phyloP scores from a whole-genome alignment of 1,140 invertebrate genomes.

The Venturia canescens region DNA sequence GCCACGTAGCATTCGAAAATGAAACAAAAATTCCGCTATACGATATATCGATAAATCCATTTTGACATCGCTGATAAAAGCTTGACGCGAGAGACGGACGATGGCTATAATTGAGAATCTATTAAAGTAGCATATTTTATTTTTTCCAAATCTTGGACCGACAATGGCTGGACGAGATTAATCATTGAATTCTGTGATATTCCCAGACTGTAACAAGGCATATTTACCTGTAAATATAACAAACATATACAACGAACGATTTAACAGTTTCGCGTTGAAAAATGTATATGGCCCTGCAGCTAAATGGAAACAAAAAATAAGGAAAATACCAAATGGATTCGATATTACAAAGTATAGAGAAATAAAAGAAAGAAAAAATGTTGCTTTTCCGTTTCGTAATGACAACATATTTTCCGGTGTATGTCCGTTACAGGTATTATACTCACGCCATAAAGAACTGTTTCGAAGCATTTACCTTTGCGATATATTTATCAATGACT shows the following conservation, averaged over 20 bases:
- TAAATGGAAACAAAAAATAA: conserved; percentile 55
- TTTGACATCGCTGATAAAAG: conserved; percentile 55
- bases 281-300: too few relatives aligned
- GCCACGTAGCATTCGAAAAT: conserved; percentile 48
- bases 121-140: conserved; percentile 53
- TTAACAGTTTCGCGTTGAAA: too few relatives aligned
- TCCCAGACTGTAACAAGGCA: conserved; percentile 37
- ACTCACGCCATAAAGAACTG: conserved; percentile 22
- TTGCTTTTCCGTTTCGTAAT: conserved; percentile 16
- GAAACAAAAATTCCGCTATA: conserved; percentile 14
- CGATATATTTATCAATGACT: conserved; percentile 30
- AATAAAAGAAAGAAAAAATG: background rate
- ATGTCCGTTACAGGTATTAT: conserved; percentile 12
- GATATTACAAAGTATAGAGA: background rate
- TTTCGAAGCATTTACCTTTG: conserved; percentile 33
- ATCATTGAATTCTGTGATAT: conserved; percentile 68
- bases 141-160: conserved; percentile 60
- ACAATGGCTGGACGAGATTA: conserved; percentile 50
- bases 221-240: conserved; percentile 27
- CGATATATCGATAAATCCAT: conserved; percentile 43
- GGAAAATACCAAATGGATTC: background rate
- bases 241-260: conserved; percentile 42
- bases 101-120: conserved; percentile 33
- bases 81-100: conserved; percentile 53
- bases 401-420: conserved; percentile 8